phyloP scores from a whole-genome alignment of 2,113 vertebrate genomes.

The Cyprinodon variegatus region DNA sequence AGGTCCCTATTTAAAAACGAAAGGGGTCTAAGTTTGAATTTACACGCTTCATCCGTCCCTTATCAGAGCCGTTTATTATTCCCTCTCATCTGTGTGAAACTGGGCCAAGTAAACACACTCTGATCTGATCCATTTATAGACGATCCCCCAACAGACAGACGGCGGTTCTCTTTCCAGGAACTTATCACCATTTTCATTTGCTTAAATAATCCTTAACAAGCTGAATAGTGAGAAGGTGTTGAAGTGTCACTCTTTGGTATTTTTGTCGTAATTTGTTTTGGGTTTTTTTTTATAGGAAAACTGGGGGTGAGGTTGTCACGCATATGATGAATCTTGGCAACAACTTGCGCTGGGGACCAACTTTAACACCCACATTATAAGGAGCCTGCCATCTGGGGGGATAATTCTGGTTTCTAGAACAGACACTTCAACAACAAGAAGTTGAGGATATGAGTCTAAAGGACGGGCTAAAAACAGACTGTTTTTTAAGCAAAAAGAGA shows the following conservation, averaged over 20 bases:
- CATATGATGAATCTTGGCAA: slow-evolving; percentile 15
- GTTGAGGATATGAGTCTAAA: neutral
- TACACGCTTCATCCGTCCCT: neutral
- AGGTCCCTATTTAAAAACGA: neutral
- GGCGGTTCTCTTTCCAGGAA: neutral
- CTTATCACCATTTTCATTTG: slow-evolving; percentile 1
- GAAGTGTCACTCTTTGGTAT: neutral
- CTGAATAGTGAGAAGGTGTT: neutral
- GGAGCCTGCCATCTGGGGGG: slow-evolving; percentile 9
- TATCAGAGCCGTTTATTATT: slow-evolving; percentile 11
- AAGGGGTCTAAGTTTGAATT: neutral
- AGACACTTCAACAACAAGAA: neutral
- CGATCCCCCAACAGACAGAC: neutral
- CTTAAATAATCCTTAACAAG: slow-evolving; percentile 5
- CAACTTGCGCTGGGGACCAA: slow-evolving; percentile 4
- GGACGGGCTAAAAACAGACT: neutral
- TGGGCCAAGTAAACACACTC: slow-evolving; percentile 28
- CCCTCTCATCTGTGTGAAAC: slow-evolving; percentile 18
- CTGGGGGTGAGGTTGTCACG: slow-evolving; percentile 35
- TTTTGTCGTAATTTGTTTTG: slow-evolving; percentile 9
- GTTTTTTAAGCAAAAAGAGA: neutral
- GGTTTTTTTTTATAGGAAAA: slow-evolving; percentile 16
- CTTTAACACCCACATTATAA: slow-evolving; percentile 24
- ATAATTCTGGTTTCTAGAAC: neutral
- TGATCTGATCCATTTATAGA: slow-evolving; percentile 20